Percentiles rank a stretch among this genome's conserved stretches.
phyloP scores from a whole-genome alignment of 2,888 invertebrate genomes.

The Cosmia pyralina region DNA sequence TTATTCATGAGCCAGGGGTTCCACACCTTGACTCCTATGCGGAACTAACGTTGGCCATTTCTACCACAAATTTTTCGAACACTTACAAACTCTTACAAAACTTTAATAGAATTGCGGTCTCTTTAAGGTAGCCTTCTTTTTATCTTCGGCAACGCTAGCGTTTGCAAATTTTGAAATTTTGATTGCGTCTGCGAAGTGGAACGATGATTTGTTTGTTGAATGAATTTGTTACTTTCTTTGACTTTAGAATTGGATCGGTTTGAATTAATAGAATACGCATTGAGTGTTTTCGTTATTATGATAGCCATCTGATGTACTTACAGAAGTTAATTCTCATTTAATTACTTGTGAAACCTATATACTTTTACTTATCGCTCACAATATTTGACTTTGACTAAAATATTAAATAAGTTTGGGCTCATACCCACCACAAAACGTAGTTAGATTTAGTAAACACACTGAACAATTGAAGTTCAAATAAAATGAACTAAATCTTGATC shows the following conservation, averaged over 20 bases:
- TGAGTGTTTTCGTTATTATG: slow-evolving; percentile 14
- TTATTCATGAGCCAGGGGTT: slow-evolving; percentile 80
- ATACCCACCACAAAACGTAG: slow-evolving; percentile 12
- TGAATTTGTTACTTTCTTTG: slow-evolving; percentile 37
- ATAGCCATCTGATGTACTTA: slow-evolving; percentile 7
- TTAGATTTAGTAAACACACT: slow-evolving; percentile 29
- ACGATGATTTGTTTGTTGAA: slow-evolving; percentile 47
- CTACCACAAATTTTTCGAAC: slow-evolving; percentile 77
- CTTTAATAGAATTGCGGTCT: slow-evolving; percentile 70
- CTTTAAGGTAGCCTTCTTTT: slow-evolving; percentile 63
- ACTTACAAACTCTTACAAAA: slow-evolving; percentile 72
- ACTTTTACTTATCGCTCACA: neutral
- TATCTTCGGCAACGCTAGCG: slow-evolving; percentile 40
- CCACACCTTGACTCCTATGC: slow-evolving; percentile 77
- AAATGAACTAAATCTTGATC: slow-evolving; percentile 84
- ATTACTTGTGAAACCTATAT: neutral
- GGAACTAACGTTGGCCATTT: slow-evolving; percentile 80
- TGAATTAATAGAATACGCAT: slow-evolving; percentile 24
- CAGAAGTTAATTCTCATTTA: neutral
- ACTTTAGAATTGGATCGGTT: slow-evolving; percentile 42
- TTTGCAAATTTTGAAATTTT: slow-evolving; percentile 57
- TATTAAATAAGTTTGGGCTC: neutral
- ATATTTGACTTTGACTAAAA: neutral
- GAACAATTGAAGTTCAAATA: slow-evolving; percentile 69
- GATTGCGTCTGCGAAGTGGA: slow-evolving; percentile 44